These are phyloP conservation scores for Ichneumon xanthorius DNA, from an alignment of 2,888 invertebrate species.

Conservation along the genomic window DNA sequence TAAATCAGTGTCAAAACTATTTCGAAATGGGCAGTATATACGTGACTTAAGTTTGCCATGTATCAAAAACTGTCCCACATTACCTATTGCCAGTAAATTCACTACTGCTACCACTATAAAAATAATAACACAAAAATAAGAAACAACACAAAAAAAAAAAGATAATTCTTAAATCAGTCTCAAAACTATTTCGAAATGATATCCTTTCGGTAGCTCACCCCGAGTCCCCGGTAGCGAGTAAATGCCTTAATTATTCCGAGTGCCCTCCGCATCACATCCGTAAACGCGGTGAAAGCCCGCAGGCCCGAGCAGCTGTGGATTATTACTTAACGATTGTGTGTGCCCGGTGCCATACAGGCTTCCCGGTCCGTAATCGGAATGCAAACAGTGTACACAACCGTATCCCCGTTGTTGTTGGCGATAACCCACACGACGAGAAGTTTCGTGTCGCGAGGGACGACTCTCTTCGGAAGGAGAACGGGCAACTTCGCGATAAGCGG, in stretches of 20 bases:
- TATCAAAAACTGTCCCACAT: no score
- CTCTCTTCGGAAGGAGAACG: constrained; percentile 40
- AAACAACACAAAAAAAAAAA: no score
- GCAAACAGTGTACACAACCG: constrained; percentile 37
- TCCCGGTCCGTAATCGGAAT: constrained; percentile 50
- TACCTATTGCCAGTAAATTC: no score
- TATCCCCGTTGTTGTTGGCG: constrained; percentile 37
- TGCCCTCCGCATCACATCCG: constrained; percentile 36
- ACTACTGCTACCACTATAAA: no score
- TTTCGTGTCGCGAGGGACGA: constrained; percentile 16
- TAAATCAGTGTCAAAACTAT: no score
- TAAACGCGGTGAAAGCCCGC: constrained; percentile 54
- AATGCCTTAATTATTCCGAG: constrained; percentile 21
- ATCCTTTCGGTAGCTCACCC: no score
- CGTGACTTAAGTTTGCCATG: no score
- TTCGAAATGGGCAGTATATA: no score
- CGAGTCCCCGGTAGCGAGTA: neutral
- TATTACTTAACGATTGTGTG: constrained; percentile 63
- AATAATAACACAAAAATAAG: no score
- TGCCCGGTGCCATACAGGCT: constrained; percentile 13
- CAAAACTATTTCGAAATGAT: no score
- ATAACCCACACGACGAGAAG: constrained; percentile 47
- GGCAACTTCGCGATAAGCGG: constrained; percentile 32
- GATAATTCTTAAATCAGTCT: no score
- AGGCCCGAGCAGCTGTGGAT: constrained; percentile 48